Evolutionary conservation across 2,113 vertebrate species (phyloP), one percentile per base, ranked within the genome.

Genomic region (Arenaria interpres): DNA sequence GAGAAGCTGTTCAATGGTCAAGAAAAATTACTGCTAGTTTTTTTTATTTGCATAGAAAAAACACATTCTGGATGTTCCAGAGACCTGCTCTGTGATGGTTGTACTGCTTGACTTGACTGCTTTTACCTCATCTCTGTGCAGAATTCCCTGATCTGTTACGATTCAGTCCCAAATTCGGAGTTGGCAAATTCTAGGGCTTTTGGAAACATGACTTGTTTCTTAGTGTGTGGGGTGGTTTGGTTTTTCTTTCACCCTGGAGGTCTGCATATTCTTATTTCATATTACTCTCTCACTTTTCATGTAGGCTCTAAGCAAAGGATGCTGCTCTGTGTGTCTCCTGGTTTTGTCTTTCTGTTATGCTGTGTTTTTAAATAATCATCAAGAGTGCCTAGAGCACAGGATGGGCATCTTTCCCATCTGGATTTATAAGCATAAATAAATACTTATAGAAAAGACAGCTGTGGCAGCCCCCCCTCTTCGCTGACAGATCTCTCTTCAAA

Each of bases 401-500:
- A 87, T 79, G 66, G 62, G 41, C 69, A 73, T 41, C 28, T 97
- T 85, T 95, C 46, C 80, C 53, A 78, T 85, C 66, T 89, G 80
- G 37, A 69, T 94, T 90, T 87, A 63, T 75, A 90, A 71, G 46
- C 73, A 85, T 79, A 95, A 92, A 85, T 91, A 96, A 93, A 63
- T 76, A 76, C 80, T 92, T 85, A 32, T 0, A 89, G 69, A 87
- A 82, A 93, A 96, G 80, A 69, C 84, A 92, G 57, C 92, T 95
- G 77, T 92, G 79, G 46, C 72, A 64, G 35, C 64, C 87, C 33
- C n/a, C 35, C 23, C 30, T 94, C 86, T 89, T 89, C 57, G 88
- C 74, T 91, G 86, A 95, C 17, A 89, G 69, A 93, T 92, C 48
- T 93, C 32, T 87, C 41, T 96, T 93, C 89, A 95, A 96, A 95